Evolutionary conservation across 2,113 vertebrate genomes (phyloP).

Genomic region (Verasper variegatus): DNA sequence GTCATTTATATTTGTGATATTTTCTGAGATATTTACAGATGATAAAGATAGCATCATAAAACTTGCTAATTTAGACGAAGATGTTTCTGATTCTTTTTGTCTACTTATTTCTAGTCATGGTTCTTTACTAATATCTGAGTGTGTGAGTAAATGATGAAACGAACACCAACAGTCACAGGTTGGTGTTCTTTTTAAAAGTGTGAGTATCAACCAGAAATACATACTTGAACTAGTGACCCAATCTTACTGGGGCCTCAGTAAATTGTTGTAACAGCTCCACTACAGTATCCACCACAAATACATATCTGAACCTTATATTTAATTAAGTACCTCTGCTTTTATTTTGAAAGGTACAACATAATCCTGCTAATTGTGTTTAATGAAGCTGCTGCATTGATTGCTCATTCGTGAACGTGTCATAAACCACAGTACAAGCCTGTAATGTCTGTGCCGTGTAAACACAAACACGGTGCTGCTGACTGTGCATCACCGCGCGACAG

Average conservation of each 20-base stretch:
- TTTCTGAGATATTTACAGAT: not conserved
- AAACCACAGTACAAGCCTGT: not conserved
- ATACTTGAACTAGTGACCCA: not conserved
- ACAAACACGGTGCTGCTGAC: conserved; percentile 14
- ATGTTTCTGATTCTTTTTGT: not conserved
- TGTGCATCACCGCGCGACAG: conserved; percentile 1
- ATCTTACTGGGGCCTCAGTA: not conserved
- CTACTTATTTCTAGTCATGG: too few relatives aligned
- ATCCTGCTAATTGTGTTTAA: conserved; percentile 42
- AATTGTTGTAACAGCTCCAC: not conserved
- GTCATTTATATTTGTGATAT: not conserved
- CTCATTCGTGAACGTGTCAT: conserved; percentile 23
- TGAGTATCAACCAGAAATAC: not conserved
- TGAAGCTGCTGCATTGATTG: conserved; percentile 18
- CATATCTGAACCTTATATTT: not conserved
- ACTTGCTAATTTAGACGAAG: not conserved
- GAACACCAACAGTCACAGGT: too few relatives aligned
- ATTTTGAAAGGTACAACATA: conserved; percentile 25
- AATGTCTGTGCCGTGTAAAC: conserved; percentile 20
- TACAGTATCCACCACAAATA: not conserved
- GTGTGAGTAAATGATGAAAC: too few relatives aligned
- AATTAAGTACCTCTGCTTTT: not conserved
- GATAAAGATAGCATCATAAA: not conserved
- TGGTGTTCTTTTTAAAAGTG: too few relatives aligned
- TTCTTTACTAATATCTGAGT: too few relatives aligned